A percentile compares a stretch with the other conserved stretches of the same genome.
These are phyloP conservation scores for Halisarca cf. caerulea DNA, from an alignment of 37 sponge, comb jelly and placozoan genomes.

Conservation along the genomic window DNA sequence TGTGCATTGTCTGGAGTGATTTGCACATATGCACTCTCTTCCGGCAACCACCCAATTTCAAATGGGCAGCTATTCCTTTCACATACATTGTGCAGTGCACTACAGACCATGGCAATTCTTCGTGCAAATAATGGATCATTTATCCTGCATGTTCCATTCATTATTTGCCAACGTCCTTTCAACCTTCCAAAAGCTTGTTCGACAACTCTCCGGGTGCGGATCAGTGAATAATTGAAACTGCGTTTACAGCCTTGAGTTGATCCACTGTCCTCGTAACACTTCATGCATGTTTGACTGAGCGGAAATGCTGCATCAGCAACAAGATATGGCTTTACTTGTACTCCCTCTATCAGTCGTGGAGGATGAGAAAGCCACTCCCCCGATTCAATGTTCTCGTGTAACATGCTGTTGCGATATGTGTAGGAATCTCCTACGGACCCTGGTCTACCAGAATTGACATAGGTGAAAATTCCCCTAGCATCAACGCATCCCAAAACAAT, in stretches of 20 bases:
- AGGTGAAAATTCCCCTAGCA: slow-evolving; percentile 25
- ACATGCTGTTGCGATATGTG: background rate
- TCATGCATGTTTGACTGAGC: background rate
- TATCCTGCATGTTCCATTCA: slow-evolving; percentile 16
- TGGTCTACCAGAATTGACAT: slow-evolving; percentile 29
- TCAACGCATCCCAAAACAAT: slow-evolving; percentile 15
- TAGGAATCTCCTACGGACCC: slow-evolving; percentile 29
- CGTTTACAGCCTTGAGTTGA: background rate
- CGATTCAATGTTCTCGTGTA: background rate
- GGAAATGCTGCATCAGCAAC: slow-evolving; percentile 33
- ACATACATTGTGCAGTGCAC: slow-evolving; percentile 29
- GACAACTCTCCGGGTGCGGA: slow-evolving; percentile 26
- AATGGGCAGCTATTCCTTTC: slow-evolving; percentile 6
- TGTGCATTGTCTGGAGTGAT: slow-evolving; percentile 8
- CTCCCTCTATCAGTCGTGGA: background rate
- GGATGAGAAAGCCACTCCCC: background rate
- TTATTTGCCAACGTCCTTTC: slow-evolving; percentile 26
- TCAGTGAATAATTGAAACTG: slow-evolving; percentile 20
- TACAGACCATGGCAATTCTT: slow-evolving; percentile 26
- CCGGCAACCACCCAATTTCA: slow-evolving; percentile 9
- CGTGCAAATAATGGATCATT: slow-evolving; percentile 30
- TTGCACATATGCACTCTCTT: background rate
- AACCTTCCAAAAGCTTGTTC: slow-evolving; percentile 37
- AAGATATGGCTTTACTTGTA: background rate
- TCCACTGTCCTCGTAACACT: background rate